Evolutionary conservation across 2,113 vertebrate genomes (phyloP).

Genomic region (Scolopax mira): DNA sequence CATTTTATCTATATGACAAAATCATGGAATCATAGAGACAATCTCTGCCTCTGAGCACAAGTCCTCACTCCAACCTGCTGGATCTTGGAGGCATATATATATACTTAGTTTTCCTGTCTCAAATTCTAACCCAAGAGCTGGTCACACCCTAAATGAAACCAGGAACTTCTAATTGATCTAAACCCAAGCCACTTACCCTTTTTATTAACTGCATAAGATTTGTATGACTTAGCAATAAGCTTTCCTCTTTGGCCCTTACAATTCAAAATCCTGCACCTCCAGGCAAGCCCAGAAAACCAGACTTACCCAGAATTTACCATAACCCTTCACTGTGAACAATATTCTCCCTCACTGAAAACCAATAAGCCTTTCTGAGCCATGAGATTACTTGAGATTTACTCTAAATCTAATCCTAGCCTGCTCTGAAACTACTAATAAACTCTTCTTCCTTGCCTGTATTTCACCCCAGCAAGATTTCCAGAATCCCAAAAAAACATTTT

Average conservation of each 20-base stretch:
- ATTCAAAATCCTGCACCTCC: neutral
- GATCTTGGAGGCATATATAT: neutral
- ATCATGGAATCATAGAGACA: neutral
- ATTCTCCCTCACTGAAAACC: neutral
- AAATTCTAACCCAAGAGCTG: neutral
- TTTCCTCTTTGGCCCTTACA: neutral
- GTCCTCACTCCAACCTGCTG: neutral
- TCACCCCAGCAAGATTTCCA: neutral
- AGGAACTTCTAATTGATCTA: neutral
- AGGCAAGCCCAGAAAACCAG: neutral
- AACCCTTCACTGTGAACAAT: conserved; percentile 3
- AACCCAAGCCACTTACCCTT: neutral
- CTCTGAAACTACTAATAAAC: neutral
- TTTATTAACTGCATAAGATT: neutral
- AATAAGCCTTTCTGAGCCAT: conserved; percentile 14
- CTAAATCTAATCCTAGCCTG: neutral
- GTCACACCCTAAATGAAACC: neutral
- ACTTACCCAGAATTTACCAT: neutral
- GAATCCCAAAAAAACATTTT: neutral
- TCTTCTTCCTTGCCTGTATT: neutral
- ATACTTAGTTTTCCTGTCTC: neutral
- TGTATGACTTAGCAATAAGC: neutral
- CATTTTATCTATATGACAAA: neutral
- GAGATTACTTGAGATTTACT: conserved; percentile 46
- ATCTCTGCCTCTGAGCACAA: neutral